Base-by-base conservation (phyloP, 2,888 invertebrate genomes). In the Oligia strigilis region DNA sequence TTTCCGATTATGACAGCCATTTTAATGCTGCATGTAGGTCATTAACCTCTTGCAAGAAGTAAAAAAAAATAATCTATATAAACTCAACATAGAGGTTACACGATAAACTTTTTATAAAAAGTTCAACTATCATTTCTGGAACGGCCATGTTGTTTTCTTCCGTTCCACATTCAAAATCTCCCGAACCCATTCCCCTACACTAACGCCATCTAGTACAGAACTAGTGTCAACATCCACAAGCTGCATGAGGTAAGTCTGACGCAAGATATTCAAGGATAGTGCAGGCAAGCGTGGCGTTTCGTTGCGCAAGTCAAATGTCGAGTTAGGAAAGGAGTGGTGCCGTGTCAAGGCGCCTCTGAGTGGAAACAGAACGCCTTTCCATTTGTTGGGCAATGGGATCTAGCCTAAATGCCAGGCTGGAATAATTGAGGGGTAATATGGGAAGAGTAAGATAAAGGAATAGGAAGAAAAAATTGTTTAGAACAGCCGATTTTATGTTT, bases 241-340 rank as follows among this genome's bases (percentile, higher is more conserved):
- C 78, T 77, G 82, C 81, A 87, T 91, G 90, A 92, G 91, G 92
- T 92, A 92, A 92, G 83, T 17, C 81, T 92, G 91, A 92, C 92
- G 90, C 92, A 92, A 85, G 80, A 72, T 73, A 81, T 84, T 90
- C 92, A 92, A 92, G 92, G 92, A 92, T 92, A 92, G 88, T 83
- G 90, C 88, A 87, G 85, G 89, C 91, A 87, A 90, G 75, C 91
- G 88, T 89, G 75, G 88, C 84, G 87, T 78, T 80, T 60, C 73
- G 69, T 93, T 93, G 93, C 93, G 92, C 89, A 91, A 93, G 86
- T 80, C 91, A 93, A 95, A 95, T 95, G 95, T 95, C 95, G 95
- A 92, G 91, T 95, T 95, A 95, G 95, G 94, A 94, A 95, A 95
- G 96, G 95, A 94, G 93, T 92, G 92, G 91, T 80, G 85, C 80